A percentile compares a stretch with the other conserved stretches of the same genome.
Evolutionary conservation across 2,113 vertebrate genomes (phyloP).

Genomic region (Cynopterus brachyotis): DNA sequence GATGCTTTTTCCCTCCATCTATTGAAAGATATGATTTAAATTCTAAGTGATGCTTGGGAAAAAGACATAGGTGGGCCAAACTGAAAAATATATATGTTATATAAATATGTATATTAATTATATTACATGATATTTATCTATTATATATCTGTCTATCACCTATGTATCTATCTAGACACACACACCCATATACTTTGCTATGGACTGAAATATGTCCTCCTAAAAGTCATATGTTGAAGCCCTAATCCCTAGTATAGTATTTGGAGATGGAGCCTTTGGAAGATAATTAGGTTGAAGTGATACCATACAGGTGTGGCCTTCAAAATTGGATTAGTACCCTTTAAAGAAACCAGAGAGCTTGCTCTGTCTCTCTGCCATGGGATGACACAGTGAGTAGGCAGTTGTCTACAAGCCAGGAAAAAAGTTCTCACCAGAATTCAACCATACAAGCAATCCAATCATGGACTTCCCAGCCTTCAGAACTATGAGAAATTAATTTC

Average conservation of each 20-base stretch:
- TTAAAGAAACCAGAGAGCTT: not conserved
- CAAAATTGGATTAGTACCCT: not conserved
- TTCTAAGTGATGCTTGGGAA: not conserved
- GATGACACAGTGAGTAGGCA: not conserved
- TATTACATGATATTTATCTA: too few species aligned
- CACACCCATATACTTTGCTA: not conserved
- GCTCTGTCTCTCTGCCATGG: not conserved
- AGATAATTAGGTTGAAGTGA: not conserved
- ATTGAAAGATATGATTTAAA: not conserved
- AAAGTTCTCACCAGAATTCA: not conserved
- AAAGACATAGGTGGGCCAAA: not conserved
- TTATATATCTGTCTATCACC: too few species aligned
- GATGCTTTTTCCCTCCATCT: not conserved
- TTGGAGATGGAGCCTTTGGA: not conserved
- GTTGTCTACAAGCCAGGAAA: not conserved
- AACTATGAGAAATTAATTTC: not conserved
- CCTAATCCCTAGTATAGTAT: not conserved
- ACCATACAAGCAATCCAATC: accelerated
- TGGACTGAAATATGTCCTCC: not conserved
- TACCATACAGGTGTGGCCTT: not conserved
- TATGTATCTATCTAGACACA: not conserved
- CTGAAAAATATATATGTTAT: not conserved
- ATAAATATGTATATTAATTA: not conserved
- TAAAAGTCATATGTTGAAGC: not conserved
- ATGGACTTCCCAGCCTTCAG: not conserved